Conservation (phyloP, 2,113 vertebrate species). For the Onychostruthus taczanowskii region DNA sequence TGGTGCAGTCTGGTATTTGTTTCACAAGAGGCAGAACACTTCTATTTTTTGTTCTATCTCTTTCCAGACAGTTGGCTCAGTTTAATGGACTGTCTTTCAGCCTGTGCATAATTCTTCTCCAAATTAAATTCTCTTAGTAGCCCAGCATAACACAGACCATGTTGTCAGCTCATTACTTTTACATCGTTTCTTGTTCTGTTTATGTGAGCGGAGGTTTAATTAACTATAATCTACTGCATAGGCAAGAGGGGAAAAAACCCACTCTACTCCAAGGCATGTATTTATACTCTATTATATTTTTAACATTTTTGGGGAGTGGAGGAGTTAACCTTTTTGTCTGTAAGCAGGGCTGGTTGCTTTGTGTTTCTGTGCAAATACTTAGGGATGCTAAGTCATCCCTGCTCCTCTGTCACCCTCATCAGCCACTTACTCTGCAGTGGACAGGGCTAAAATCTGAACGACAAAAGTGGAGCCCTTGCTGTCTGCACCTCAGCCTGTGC, state of each 20-base stretch:
- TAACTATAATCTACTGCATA: slow-evolving; percentile 76
- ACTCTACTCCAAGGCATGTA: slow-evolving; percentile 25
- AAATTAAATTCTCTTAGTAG: slow-evolving; percentile 82
- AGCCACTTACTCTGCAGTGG: neutral
- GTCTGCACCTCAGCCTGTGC: neutral
- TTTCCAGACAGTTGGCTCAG: slow-evolving; percentile 78
- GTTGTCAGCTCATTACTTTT: slow-evolving; percentile 83
- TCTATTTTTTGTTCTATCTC: slow-evolving; percentile 73
- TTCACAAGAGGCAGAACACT: slow-evolving; percentile 56
- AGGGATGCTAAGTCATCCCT: neutral
- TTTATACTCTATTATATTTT: slow-evolving; percentile 13
- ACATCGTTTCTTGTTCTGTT: slow-evolving; percentile 80
- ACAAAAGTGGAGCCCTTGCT: neutral
- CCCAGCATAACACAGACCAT: slow-evolving; percentile 71
- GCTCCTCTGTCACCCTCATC: neutral
- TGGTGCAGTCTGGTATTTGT: slow-evolving; percentile 9
- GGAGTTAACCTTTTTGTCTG: neutral
- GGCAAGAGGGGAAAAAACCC: slow-evolving; percentile 41
- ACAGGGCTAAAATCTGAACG: neutral
- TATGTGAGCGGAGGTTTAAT: slow-evolving; percentile 79
- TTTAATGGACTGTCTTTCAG: slow-evolving; percentile 79
- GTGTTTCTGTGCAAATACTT: neutral
- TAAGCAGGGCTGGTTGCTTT: neutral
- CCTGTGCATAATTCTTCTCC: slow-evolving; percentile 79
- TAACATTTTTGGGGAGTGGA: neutral